Evolutionary conservation across 1,140 invertebrate genomes (phyloP), one percentile per base, ranked within the genome.

Genomic region (Belonocnema kinseyi): DNA sequence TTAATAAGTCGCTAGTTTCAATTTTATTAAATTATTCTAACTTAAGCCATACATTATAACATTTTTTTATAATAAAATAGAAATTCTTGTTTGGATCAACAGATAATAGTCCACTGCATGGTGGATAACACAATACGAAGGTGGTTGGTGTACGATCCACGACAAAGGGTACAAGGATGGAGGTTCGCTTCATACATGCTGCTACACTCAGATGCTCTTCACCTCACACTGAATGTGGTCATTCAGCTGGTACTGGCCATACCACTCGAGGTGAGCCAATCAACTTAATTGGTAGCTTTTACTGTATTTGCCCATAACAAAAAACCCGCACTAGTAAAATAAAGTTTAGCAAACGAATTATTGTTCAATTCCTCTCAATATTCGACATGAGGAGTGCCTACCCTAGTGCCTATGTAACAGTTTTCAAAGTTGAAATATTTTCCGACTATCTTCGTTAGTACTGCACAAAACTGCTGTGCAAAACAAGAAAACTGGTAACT

Each of bases 111-210:
- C 46, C 91, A 93, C 85, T 87, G 90, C 53, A 86, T 93, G 70
- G 89, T 88, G 51, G 91, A 92, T 78, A 89, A 90, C 21, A 87
- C 89, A 75, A 88, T 90, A 76, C 87, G 88, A 77, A 91, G 90
- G 85, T 90, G 89, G 84, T 89, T 97, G 16, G 94, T 96, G 71
- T 97, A 95, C 87, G 93, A 94, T 84, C 95, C 96, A 0, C 89
- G 91, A 66, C 92, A 93, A 80, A 91, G 94, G 81, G 92, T 93
- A 81, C 94, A 97, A 90, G 92, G 94, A 10, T 97, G 96, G 96
- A 92, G 97, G 80, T 96, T 94, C 86, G 84, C 96, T 12, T 95
- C 95, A 53, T 98, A 98, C 90, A 96, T 96, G 94, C 92, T 97
- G 72, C 93, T 97, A 61, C 97, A 97, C 90, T 94, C 95, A 73